These are phyloP conservation scores for Vimba vimba DNA, from an alignment of 2,113 vertebrate species.

Conservation along the genomic window DNA sequence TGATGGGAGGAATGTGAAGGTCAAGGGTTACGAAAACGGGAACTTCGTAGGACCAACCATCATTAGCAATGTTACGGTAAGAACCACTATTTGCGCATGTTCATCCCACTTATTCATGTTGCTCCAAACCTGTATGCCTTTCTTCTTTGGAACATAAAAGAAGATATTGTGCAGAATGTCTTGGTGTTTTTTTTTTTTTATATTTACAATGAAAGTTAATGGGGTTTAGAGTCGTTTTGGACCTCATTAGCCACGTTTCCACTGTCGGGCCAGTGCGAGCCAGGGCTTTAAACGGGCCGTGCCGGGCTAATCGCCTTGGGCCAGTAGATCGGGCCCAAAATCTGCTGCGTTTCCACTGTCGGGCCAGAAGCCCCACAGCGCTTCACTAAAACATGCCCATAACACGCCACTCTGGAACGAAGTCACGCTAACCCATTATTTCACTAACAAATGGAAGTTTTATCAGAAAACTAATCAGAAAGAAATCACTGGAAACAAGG, in stretches of 20 bases:
- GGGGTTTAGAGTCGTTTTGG: neutral
- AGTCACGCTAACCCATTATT: no score
- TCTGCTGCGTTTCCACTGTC: no score
- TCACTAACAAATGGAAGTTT: no score
- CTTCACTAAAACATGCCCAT: no score
- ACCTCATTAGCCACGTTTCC: no score
- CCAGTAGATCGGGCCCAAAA: no score
- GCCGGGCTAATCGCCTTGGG: no score
- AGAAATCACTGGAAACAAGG: no score
- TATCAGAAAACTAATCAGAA: no score
- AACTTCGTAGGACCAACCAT: conserved; percentile 97
- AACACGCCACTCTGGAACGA: no score
- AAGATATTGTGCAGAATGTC: neutral
- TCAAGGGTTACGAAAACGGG: conserved; percentile 93
- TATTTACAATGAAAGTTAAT: neutral
- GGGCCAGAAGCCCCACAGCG: no score
- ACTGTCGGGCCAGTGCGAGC: neutral
- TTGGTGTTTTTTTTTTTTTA: no score
- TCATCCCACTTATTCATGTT: neutral
- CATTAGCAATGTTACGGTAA: conserved; percentile 86
- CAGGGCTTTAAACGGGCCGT: neutral
- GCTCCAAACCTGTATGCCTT: neutral
- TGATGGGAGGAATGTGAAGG: conserved; percentile 88
- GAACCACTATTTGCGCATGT: conserved; percentile 20
- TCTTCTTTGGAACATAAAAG: neutral